Evolutionary conservation across 53 echinoderm and acorn worm species (phyloP), one percentile per base, ranked within the genome.

Genomic region (Mesocentrotus franciscanus): DNA sequence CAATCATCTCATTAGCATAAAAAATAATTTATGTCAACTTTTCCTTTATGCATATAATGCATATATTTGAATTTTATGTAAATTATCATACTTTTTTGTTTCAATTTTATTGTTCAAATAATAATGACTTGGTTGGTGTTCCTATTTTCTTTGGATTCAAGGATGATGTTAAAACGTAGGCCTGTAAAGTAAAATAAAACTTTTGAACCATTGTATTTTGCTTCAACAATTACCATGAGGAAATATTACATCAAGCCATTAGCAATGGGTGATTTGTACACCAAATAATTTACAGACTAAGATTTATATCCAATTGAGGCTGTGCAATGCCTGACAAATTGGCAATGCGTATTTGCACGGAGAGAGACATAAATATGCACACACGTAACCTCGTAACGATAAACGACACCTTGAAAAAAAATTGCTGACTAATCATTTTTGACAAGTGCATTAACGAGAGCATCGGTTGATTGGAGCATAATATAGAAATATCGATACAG

Each of bases 371-470:
- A 26, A 29, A 10, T 57, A 56, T 18, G 39, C 84, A 87, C 22
- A 87, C 58, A 59, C 29, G 29, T 59, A 84, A 84, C 84, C 42
- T 84, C 39, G 84, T 49, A n/a, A 87, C 7, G 87, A 56, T 56
- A 87, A 87, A 29, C 58, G 87, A 87, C 87, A 87, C 57, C n/a
- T 87, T 58, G 87, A n/a, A 58, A n/a, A n/a, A 24, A 6, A 87
- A 56, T 1, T 6, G 58, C 56, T 58, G 87, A 58, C 57, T 87
- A 87, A 87, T 87, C 87, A 87, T 87, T 56, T 87, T 87, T 26
- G 87, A 87, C 87, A 87, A 18, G 87, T 87, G 87, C 87, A 87
- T 87, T 87, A 87, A 87, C 58, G 87, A 14, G 56, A 87, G 87
- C 27, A n/a, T 27, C 29, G 57, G 87, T n/a, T 87, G 87, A 87